Evolutionary conservation across 2,113 vertebrate species (phyloP).

Genomic region (Kobus ellipsiprymnus): DNA sequence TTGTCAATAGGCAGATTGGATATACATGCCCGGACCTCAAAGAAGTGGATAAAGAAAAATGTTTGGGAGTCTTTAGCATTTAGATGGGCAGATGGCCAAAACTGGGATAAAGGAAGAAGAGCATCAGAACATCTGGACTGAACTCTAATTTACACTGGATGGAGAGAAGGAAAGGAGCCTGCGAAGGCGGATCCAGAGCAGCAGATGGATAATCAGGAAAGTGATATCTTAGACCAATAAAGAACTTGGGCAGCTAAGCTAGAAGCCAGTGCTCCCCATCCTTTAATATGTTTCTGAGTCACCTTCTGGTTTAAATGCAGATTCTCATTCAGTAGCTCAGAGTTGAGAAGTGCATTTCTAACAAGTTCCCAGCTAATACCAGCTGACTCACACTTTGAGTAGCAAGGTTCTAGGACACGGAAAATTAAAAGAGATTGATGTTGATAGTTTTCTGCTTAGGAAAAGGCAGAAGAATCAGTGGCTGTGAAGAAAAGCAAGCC

Average conservation of each 20-base stretch:
- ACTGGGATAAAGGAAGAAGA: background rate
- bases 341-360: background rate
- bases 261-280: background rate
- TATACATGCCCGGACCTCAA: background rate
- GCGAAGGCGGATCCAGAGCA: background rate
- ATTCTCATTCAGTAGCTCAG: background rate
- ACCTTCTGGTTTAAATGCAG: background rate
- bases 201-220: background rate
- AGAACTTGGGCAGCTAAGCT: background rate
- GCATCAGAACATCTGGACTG: background rate
- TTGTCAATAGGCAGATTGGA: background rate
- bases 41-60: background rate
- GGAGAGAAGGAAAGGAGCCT: background rate
- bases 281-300: background rate
- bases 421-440: background rate
- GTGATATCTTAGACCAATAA: background rate
- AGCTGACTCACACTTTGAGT: background rate
- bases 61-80: background rate
- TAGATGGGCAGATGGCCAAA: background rate
- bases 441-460: background rate
- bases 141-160: background rate
- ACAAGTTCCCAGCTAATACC: background rate
- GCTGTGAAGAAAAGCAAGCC: background rate
- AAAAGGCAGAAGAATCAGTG: background rate
- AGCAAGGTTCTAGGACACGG: background rate